Evolutionary conservation across 1,140 invertebrate genomes (phyloP).

Genomic region (Drosophila arizonae): DNA sequence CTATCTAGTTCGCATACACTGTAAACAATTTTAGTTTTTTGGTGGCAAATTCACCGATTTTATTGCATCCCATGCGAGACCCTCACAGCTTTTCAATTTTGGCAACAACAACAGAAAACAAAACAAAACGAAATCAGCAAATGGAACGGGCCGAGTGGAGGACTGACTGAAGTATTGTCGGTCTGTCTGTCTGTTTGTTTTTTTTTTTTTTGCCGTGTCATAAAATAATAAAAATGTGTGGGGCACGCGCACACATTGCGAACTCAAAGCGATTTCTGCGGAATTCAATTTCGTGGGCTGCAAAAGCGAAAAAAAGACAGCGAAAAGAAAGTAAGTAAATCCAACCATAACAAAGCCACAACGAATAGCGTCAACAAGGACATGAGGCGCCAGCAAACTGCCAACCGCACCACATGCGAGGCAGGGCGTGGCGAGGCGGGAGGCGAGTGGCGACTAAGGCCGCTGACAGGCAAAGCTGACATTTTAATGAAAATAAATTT

Average conservation of each 20-base stretch:
- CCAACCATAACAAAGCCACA: conserved; percentile 6
- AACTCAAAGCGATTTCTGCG: conserved; percentile 71
- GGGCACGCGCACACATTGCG: conserved; percentile 20
- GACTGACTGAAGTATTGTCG: conserved; percentile 6
- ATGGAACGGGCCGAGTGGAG: not conserved
- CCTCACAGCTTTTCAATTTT: conserved; percentile 56
- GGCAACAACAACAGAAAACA: conserved; percentile 23
- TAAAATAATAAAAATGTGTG: conserved; percentile 75
- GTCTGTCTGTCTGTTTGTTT: no score
- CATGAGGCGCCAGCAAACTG: conserved; percentile 34
- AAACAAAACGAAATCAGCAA: conserved; percentile 9
- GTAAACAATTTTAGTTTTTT: not conserved
- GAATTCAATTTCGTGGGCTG: conserved; percentile 69
- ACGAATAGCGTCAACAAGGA: conserved; percentile 55
- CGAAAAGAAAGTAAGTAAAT: conserved; percentile 29
- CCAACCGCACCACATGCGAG: conserved; percentile 4
- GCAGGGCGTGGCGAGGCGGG: conserved; percentile 5
- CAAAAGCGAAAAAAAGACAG: conserved; percentile 15
- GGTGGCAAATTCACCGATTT: not conserved
- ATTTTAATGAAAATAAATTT: conserved; percentile 75
- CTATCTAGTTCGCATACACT: conserved; percentile 9
- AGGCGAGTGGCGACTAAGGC: conserved; percentile 23
- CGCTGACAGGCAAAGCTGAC: conserved; percentile 48
- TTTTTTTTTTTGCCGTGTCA: conserved; percentile 47
- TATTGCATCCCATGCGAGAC: not conserved